Conservation (phyloP, 2,888 invertebrate genomes). For the Eupsilia transversa region DNA sequence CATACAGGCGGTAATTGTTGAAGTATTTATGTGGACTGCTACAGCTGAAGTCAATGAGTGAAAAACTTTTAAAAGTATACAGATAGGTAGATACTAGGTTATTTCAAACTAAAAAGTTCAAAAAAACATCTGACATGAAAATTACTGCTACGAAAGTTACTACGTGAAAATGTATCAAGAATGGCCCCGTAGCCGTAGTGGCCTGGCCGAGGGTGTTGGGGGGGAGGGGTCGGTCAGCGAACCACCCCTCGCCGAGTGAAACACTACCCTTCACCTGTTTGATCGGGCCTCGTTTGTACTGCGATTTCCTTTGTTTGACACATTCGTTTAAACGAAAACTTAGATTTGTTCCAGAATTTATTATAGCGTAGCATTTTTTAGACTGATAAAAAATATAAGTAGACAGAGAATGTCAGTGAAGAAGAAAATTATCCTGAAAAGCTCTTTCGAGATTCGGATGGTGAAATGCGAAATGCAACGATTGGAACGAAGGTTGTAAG, state of each 20-base stretch:
- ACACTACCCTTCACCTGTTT: constrained; percentile 61
- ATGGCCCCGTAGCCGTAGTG: constrained; percentile 20
- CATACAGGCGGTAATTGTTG: too few relatives aligned
- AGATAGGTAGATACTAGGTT: not conserved
- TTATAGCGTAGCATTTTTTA: not conserved
- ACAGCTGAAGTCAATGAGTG: not conserved
- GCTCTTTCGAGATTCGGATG: not conserved
- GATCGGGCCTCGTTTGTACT: constrained; percentile 48
- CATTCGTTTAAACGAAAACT: constrained; percentile 24
- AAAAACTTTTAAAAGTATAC: too few relatives aligned
- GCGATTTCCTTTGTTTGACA: constrained; percentile 60
- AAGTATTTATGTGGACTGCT: not conserved
- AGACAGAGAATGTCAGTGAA: not conserved
- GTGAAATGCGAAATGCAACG: not conserved
- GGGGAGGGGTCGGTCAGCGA: constrained; percentile 53
- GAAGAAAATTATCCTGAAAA: too few relatives aligned
- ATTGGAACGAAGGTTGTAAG: not conserved
- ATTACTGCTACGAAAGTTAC: constrained; percentile 20
- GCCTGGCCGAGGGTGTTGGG: not conserved
- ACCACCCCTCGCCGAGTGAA: constrained; percentile 47
- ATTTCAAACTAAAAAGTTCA: not conserved
- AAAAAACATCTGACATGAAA: constrained; percentile 23
- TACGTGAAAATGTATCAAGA: constrained; percentile 43
- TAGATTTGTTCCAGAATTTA: constrained; percentile 43
- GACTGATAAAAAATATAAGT: too few relatives aligned